phyloP scores from a whole-genome alignment of 2,888 invertebrate species.

The Campoletis raptor region DNA sequence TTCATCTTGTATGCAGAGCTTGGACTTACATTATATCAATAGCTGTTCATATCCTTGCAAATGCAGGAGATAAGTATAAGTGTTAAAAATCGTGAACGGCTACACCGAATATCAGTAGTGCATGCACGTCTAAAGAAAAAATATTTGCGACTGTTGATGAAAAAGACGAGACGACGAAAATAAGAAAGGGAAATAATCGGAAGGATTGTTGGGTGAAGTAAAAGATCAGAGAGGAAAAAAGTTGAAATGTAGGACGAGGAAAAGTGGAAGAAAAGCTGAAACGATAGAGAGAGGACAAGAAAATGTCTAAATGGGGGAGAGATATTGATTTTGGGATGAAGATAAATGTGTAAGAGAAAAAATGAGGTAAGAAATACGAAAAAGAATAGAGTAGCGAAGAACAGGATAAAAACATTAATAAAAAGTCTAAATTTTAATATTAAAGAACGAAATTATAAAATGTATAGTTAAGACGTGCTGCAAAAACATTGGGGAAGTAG shows the following conservation, averaged over 20 bases:
- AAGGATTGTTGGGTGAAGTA: background rate
- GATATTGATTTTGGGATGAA: no score
- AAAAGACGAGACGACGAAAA: background rate
- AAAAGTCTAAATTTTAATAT: background rate
- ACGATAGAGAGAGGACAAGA: background rate
- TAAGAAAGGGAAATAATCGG: background rate
- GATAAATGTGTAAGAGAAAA: no score
- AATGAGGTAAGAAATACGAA: no score
- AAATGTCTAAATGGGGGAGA: background rate
- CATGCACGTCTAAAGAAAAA: background rate
- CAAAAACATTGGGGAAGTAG: background rate
- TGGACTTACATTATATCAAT: conserved; percentile 11
- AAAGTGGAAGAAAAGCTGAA: background rate
- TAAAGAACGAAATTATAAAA: background rate
- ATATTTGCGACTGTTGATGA: background rate
- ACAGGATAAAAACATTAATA: background rate
- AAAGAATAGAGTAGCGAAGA: background rate
- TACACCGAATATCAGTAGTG: background rate
- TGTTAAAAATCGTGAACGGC: background rate
- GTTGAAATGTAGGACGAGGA: background rate
- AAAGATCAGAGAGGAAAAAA: conserved; percentile 12
- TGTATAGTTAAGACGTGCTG: background rate
- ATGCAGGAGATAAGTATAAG: conserved; percentile 8
- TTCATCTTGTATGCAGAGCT: conserved; percentile 10
- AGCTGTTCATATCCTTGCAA: conserved; percentile 10